phyloP scores from a whole-genome alignment of 1,140 invertebrate genomes.

The Epicauta chinensis region DNA sequence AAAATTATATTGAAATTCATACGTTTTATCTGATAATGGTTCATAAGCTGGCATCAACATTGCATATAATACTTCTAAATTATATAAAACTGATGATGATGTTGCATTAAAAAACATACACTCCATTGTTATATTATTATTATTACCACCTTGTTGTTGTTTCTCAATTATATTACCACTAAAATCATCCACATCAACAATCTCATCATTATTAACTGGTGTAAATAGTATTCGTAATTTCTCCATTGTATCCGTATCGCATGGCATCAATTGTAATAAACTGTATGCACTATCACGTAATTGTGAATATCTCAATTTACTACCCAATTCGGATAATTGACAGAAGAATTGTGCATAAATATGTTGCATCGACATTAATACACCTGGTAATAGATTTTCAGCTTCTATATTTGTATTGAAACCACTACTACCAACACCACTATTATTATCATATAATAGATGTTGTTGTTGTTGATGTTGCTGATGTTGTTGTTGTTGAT shows the following conservation, averaged over 20 bases:
- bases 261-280: conserved; percentile 84
- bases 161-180: no score
- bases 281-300: conserved; percentile 80
- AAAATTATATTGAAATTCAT: conserved; percentile 85
- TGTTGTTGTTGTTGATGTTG: not conserved
- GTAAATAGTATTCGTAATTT: conserved; percentile 55
- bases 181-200: no score
- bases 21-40: conserved; percentile 72
- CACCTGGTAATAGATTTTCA: conserved; percentile 84
- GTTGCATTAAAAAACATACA: conserved; percentile 66
- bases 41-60: conserved; percentile 87
- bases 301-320: conserved; percentile 67
- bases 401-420: conserved; percentile 62
- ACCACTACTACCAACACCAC: conserved; percentile 22
- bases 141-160: conserved; percentile 5
- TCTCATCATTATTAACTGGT: conserved; percentile 1
- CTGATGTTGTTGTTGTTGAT: not conserved
- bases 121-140: conserved; percentile 53
- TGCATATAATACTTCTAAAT: conserved; percentile 77
- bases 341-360: conserved; percentile 84
- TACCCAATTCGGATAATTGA: conserved; percentile 84
- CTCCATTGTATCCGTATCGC: conserved; percentile 69
- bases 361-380: conserved; percentile 67
- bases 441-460: no score
- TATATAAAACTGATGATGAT: conserved; percentile 58